Base-by-base conservation (phyloP, 2,888 invertebrate genomes). In the Pimpla rufipes region DNA sequence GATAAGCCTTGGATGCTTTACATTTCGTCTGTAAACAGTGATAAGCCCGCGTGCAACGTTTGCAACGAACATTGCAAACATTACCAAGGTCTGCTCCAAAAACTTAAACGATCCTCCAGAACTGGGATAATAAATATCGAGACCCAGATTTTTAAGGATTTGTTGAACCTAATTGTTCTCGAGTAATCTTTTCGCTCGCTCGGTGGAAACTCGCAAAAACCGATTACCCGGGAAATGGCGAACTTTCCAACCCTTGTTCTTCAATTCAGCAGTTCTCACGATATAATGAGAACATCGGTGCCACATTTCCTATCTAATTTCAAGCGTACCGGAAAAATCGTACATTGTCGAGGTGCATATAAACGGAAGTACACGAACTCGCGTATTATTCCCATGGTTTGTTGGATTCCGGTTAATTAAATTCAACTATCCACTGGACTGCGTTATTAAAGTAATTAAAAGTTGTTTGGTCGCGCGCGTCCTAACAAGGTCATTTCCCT, bases 401-500 rank as follows among this genome's bases (percentile, higher is more conserved):
- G 50, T 74, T 64, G 66, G 6, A 40, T 70, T 66, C 66, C 47
- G 23, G 59, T 78, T 79, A 79, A 83, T 83, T 82, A 18, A 59
- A 79, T 81, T 81, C 52, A 76, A 73, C 50, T 57, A 76, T 45
- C 66, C 45, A 68, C 50, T 40, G 68, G 64, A 23, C 66, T 42
- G 71, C 42, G 29, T 70, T 71, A 75, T 80, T 77, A 77, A 68
- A 73, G 52, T 64, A 52, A 83, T 81, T 74, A 77, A 75, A 70
- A 78, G 50, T 78, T 66, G 64, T 81, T 74, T 75, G 42, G 78
- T 64, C 55, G 55, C 66, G 68, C 42, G 52, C 64, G 23, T 66
- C 55, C 52, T 29, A 67, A 78, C 84, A 81, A 84, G 84, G 81
- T 84, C 81, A 71, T 81, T 78, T 78, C 78, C 57, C 78, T 47